Evolutionary conservation across 2,113 vertebrate species (phyloP).

Genomic region (Nymphicus hollandicus): DNA sequence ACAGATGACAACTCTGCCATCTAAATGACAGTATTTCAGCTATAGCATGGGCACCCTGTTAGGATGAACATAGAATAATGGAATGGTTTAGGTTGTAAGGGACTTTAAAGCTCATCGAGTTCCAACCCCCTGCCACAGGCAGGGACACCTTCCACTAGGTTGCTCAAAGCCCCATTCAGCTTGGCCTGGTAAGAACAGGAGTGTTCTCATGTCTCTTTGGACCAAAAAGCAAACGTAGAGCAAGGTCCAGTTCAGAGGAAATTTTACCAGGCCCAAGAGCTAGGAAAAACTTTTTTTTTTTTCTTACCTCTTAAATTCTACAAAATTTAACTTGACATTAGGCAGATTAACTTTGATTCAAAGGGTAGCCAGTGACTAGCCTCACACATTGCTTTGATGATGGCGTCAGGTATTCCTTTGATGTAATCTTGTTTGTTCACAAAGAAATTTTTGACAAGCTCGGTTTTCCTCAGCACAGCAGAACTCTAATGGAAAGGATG

Average conservation of each 20-base stretch:
- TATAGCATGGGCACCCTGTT: neutral
- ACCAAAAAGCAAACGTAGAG: neutral
- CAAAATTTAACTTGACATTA: neutral
- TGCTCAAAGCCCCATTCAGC: neutral
- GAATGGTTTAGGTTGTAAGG: neutral
- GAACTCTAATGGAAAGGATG: neutral
- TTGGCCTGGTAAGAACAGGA: neutral
- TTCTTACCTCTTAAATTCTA: neutral
- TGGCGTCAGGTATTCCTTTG: conserved; percentile 31
- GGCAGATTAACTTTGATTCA: neutral
- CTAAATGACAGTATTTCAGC: neutral
- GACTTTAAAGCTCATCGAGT: neutral
- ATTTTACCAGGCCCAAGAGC: neutral
- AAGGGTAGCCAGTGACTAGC: neutral
- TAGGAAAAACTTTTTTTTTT: neutral
- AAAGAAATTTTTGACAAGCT: neutral
- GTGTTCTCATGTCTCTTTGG: neutral
- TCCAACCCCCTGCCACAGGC: neutral
- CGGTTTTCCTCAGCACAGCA: neutral
- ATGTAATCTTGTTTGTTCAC: neutral
- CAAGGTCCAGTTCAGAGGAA: neutral
- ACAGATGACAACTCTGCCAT: neutral
- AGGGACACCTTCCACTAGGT: neutral
- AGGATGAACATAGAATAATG: neutral
- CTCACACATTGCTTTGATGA: conserved; percentile 7